Evolutionary conservation across 2,888 invertebrate species (phyloP), one percentile per base, ranked within the genome.

Genomic region (Pristionchus entomophagus): DNA sequence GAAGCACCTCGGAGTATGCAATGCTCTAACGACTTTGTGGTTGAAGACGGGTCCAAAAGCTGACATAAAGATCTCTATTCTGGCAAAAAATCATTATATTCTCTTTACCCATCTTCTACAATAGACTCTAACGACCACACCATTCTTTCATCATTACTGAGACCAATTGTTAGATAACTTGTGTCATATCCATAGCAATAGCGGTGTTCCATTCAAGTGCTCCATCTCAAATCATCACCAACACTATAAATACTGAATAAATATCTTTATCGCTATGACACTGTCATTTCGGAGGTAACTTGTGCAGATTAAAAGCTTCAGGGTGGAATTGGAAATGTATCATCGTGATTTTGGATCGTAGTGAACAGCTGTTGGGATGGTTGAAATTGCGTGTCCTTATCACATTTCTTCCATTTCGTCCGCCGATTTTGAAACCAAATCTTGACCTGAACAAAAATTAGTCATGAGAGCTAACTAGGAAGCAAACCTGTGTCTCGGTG

Each of bases 321-420:
- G 65, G 32, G 32, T 35, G 35, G 19, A 29, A 59, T 17, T 3
- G 29, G 59, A 14, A 29, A 19, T 14, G 29, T 3, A 3, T 29
- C 59, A 29, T 29, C 59, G 12, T 26, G 2, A 32, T 32, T 22
- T 2, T 65, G 32, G 26, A n/a, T 32, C 17, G 65, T n/a, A 22
- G 69, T 8, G 26, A 73, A 41, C 35, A 32, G 8, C 4, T 12
- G n/a, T 10, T n/a, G 12, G 4, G n/a, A 26, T 8, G 38, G 19
- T 2, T 41, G 73, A n/a, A 45, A 1, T 26, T 73, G 73, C 0
- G 73, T 41, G 12, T 99, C 98, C 96, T 98, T 96, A 0, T 99
- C 99, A 0, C 98, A 98, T 94, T 99, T 99, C 95, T 99, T 99
- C 99, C 99, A 99, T 94, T 99, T 99, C 91, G 97, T 97, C 90